Conservation (phyloP, 53 echinoderm and acorn worm species). For the Glandiceps talaboti region DNA sequence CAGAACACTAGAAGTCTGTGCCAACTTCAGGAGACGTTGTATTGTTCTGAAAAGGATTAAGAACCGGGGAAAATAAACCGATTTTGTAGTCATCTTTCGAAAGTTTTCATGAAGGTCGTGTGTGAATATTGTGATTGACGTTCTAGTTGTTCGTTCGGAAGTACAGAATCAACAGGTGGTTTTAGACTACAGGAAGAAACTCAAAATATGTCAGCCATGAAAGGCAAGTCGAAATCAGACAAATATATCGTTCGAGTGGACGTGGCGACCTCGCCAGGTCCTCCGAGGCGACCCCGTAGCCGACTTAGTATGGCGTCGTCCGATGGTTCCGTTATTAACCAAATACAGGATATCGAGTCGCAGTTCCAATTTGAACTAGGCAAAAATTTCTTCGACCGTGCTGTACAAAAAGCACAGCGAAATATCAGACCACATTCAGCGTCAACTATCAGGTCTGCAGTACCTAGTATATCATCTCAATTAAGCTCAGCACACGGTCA, state of each 20-base stretch:
- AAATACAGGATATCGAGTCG: slow-evolving; percentile 59
- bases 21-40: too few species aligned
- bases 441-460: background rate
- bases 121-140: too few species aligned
- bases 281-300: background rate
- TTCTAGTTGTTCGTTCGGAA: too few species aligned
- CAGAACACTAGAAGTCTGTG: too few species aligned
- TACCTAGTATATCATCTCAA: background rate
- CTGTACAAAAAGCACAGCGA: slow-evolving; percentile 46
- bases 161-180: too few species aligned
- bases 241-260: background rate
- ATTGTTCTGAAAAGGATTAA: too few species aligned
- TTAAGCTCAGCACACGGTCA: background rate
- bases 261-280: background rate
- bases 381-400: slow-evolving; percentile 72
- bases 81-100: too few species aligned
- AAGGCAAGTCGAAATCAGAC: background rate
- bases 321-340: slow-evolving; percentile 12
- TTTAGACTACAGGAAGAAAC: too few species aligned
- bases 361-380: slow-evolving; percentile 85
- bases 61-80: too few species aligned
- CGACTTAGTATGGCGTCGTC: background rate
- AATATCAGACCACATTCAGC: background rate
- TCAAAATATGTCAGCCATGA: background rate
- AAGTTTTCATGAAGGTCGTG: too few species aligned